These are phyloP conservation scores for Aldabrachelys gigantea DNA, from an alignment of 2,113 vertebrate genomes.

Conservation along the genomic window DNA sequence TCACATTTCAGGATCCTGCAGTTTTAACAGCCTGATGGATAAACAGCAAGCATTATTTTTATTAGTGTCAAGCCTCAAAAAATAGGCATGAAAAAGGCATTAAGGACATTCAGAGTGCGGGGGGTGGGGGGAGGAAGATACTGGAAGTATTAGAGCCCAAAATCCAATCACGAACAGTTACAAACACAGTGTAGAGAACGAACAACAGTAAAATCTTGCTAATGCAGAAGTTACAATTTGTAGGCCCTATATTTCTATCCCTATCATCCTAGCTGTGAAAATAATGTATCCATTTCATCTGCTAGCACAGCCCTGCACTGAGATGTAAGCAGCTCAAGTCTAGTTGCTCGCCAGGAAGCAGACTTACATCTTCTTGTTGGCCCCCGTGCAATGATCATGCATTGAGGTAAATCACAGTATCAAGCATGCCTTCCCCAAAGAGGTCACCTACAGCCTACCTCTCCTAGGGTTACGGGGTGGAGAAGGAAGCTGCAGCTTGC, in stretches of 20 bases:
- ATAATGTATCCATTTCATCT: background rate
- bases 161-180: background rate
- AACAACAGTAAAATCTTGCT: background rate
- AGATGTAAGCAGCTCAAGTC: background rate
- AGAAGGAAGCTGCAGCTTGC: background rate
- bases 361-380: background rate
- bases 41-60: background rate
- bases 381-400: background rate
- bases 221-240: background rate
- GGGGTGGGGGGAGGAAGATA: too few species aligned
- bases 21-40: background rate
- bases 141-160: too few species aligned
- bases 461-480: background rate
- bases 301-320: background rate
- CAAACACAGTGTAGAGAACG: background rate
- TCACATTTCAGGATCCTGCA: too few species aligned
- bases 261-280: background rate
- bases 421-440: background rate
- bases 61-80: background rate
- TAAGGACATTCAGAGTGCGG: background rate
- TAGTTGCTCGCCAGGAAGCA: accelerated
- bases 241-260: background rate
- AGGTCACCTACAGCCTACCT: background rate
- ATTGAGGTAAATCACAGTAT: background rate
- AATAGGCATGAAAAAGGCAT: background rate